Base-by-base conservation (phyloP, 2,797 vertebrate genomes). In the Sebastes diaconus region DNA sequence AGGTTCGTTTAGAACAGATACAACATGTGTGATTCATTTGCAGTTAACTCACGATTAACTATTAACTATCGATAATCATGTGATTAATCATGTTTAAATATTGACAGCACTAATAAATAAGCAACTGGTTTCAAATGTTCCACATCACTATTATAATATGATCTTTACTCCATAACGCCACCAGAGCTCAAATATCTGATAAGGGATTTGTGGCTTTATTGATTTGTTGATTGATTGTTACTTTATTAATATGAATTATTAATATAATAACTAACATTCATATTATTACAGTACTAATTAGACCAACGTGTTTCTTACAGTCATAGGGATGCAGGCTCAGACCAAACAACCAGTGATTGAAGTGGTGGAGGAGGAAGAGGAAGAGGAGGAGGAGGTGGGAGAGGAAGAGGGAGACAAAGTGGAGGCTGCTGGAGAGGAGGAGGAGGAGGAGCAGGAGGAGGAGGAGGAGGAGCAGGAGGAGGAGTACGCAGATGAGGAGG, bases 261-360 rank as follows among this genome's bases (percentile, higher is more conserved):
- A 30, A 30, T 30, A 30, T 30, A 30, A 30, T 30, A 30, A 30
- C 30, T 30, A 30, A 30, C 30, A 30, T 30, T 30, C 30, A 14
- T 14, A 39, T 39, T 0, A 39, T 5, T 39, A 39, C 36, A 39
- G 36, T 39, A 25, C 25, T 7, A 27, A 27, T 16, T 24, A n/a
- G 1, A 80, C 14, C n/a, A 10, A 73, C 11, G 10, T 66, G 57
- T 57, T 73, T 85, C 16, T 74, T 87, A 1, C 46, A 96, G 95
- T 95, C 68, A 46, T 93, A 83, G 92, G 39, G 42, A 94, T 95
- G 91, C 91, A 93, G 76, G 80, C 59, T 20, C 88, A 85, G 79
- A 79, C 83, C 8, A 86, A 79, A 66, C 27, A 3, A 27, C 84
- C 90, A 20, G 88, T 60, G 1, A 63, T 86, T 54, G 92, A 92